phyloP scores from a whole-genome alignment of 1,140 invertebrate species.

The Saccostrea cuccullata region DNA sequence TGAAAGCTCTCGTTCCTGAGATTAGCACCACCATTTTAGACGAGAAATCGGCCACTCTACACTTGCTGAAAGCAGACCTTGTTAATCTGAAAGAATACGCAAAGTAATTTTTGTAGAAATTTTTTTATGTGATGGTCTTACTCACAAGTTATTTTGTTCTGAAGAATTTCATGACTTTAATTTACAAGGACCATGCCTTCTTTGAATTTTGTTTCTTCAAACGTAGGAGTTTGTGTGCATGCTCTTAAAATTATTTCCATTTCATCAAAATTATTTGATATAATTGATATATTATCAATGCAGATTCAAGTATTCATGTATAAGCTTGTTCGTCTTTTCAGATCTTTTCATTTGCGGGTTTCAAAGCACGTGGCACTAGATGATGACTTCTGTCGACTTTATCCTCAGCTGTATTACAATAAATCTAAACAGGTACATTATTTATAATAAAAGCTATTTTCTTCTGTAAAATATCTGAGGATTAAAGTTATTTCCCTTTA shows the following conservation, averaged over 20 bases:
- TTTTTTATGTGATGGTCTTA: background rate
- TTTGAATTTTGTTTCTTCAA: background rate
- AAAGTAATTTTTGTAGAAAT: conserved; percentile 73
- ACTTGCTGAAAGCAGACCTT: conserved; percentile 79
- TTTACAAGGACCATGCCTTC: background rate
- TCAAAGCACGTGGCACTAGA: conserved; percentile 85
- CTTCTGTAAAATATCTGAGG: no score
- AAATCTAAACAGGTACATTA: conserved; percentile 80
- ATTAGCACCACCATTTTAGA: conserved; percentile 65
- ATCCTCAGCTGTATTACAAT: conserved; percentile 84
- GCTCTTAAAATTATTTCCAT: background rate
- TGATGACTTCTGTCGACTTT: conserved; percentile 83
- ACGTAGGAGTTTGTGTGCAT: background rate
- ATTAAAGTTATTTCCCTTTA: no score
- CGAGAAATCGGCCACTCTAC: conserved; percentile 67
- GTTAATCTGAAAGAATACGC: conserved; percentile 82
- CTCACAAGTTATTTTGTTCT: background rate
- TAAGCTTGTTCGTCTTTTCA: conserved; percentile 42
- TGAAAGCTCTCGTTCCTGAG: conserved; percentile 70
- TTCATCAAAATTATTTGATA: background rate
- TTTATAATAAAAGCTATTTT: background rate
- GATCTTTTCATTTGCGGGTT: conserved; percentile 78
- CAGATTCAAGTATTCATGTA: background rate
- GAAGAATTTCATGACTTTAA: background rate
- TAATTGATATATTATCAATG: background rate